phyloP scores from a whole-genome alignment of 2,888 invertebrate genomes.

The Seladonia tumulorum region DNA sequence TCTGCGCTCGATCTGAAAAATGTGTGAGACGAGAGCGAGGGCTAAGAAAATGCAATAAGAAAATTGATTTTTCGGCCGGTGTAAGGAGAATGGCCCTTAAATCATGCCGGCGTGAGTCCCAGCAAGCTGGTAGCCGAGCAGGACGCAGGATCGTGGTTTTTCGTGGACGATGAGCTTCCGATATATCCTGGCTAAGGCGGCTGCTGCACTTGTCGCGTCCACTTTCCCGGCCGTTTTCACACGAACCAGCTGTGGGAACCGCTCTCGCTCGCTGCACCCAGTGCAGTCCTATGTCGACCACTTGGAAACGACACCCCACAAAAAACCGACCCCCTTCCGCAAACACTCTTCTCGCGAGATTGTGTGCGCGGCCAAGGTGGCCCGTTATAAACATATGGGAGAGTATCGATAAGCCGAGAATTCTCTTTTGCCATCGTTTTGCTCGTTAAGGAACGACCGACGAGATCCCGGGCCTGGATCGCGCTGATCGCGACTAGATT shows the following conservation, averaged over 20 bases:
- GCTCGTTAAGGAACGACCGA: slow-evolving; percentile 21
- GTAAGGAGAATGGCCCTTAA: neutral
- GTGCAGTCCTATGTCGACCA: slow-evolving; percentile 64
- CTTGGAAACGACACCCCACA: slow-evolving; percentile 69
- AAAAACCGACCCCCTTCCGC: slow-evolving; percentile 74
- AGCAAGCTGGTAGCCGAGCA: neutral
- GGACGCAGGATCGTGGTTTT: slow-evolving; percentile 49
- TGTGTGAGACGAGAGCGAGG: too few relatives aligned
- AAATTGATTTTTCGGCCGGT: too few relatives aligned
- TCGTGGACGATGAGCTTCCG: slow-evolving; percentile 62
- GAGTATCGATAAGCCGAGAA: slow-evolving; percentile 55
- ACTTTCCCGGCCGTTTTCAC: slow-evolving; percentile 80
- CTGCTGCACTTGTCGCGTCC: slow-evolving; percentile 76
- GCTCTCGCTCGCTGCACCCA: slow-evolving; percentile 75
- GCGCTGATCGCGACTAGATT: slow-evolving; percentile 10
- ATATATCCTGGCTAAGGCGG: slow-evolving; percentile 63
- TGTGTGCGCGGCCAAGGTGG: slow-evolving; percentile 33
- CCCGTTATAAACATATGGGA: slow-evolving; percentile 52
- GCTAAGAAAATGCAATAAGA: too few relatives aligned
- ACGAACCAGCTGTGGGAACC: slow-evolving; percentile 81
- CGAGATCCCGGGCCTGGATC: slow-evolving; percentile 11
- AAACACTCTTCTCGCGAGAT: slow-evolving; percentile 69
- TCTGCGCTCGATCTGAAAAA: too few relatives aligned
- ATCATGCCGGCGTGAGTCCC: neutral
- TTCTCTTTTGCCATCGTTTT: slow-evolving; percentile 27